Evolutionary conservation across 2,888 invertebrate species (phyloP).

Genomic region (Napeogenes inachia): DNA sequence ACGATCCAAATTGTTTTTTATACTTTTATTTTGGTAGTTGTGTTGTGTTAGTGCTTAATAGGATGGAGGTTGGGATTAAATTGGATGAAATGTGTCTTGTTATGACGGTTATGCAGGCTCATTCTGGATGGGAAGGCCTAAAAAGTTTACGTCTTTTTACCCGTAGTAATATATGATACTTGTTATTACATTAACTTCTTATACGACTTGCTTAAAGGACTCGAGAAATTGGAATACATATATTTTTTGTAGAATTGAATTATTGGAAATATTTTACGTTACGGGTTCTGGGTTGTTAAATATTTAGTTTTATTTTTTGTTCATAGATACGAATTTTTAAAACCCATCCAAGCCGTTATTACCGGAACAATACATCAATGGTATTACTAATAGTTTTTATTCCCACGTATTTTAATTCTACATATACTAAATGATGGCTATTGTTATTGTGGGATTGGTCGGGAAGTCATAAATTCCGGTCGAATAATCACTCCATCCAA

Average conservation of each 20-base stretch:
- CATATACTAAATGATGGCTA: constrained; percentile 32
- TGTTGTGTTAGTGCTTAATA: constrained; percentile 29
- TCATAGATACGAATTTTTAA: too few species aligned
- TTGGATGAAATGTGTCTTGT: constrained; percentile 25
- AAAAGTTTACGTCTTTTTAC: constrained; percentile 1
- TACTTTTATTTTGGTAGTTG: constrained; percentile 33
- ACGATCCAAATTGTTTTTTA: constrained; percentile 33
- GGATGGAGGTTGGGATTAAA: constrained; percentile 29
- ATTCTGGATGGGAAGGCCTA: background rate
- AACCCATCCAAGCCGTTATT: background rate
- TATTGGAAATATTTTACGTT: too few species aligned
- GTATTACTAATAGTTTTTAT: constrained; percentile 23
- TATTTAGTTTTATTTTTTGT: too few species aligned
- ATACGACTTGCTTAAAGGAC: background rate
- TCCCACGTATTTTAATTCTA: constrained; percentile 30
- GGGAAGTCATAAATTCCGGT: constrained; percentile 51
- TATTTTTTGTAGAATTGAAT: too few species aligned
- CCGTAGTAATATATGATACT: background rate
- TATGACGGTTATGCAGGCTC: constrained; percentile 8
- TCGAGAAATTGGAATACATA: background rate
- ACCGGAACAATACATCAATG: constrained; percentile 7
- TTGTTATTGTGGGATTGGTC: constrained; percentile 45
- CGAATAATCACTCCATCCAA: constrained; percentile 39
- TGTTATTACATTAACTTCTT: constrained; percentile 1
- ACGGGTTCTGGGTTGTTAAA: too few species aligned